Conservation (phyloP, 2,113 vertebrate species). For the Jacana jacana region DNA sequence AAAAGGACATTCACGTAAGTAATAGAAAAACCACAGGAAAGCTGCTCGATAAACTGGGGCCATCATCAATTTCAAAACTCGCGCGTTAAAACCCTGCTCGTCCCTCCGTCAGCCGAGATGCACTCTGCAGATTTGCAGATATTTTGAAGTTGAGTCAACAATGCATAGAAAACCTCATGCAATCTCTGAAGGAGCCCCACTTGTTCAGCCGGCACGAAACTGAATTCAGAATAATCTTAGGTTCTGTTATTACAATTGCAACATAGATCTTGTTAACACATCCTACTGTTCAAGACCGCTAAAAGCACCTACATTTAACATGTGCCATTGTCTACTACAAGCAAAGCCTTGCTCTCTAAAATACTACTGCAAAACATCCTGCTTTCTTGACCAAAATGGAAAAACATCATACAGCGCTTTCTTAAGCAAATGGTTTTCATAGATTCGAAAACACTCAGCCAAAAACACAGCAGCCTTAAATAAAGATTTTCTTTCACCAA, state of each 20-base stretch:
- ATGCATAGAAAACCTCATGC: not conserved
- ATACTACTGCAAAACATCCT: not conserved
- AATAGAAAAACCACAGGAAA: not conserved
- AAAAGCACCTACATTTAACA: not conserved
- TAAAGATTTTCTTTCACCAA: not conserved
- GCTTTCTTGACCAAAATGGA: not conserved
- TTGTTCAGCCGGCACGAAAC: not conserved
- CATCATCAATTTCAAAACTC: slow-evolving; percentile 24
- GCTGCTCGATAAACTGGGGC: not conserved
- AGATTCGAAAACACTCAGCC: not conserved
- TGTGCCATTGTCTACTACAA: not conserved
- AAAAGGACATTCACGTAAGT: not conserved
- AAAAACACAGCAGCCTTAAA: not conserved
- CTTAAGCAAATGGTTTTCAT: not conserved
- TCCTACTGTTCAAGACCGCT: not conserved
- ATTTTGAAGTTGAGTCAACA: slow-evolving; percentile 50
- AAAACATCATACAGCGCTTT: not conserved
- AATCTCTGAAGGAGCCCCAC: not conserved
- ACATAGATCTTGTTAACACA: not conserved
- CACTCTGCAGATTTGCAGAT: not conserved
- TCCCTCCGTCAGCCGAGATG: not conserved
- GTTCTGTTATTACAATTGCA: slow-evolving; percentile 12
- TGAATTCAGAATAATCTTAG: not conserved
- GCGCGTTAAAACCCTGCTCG: not conserved
- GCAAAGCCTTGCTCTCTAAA: not conserved